These are phyloP conservation scores for Polia nebulosa DNA, from an alignment of 2,888 invertebrate species.

Conservation along the genomic window DNA sequence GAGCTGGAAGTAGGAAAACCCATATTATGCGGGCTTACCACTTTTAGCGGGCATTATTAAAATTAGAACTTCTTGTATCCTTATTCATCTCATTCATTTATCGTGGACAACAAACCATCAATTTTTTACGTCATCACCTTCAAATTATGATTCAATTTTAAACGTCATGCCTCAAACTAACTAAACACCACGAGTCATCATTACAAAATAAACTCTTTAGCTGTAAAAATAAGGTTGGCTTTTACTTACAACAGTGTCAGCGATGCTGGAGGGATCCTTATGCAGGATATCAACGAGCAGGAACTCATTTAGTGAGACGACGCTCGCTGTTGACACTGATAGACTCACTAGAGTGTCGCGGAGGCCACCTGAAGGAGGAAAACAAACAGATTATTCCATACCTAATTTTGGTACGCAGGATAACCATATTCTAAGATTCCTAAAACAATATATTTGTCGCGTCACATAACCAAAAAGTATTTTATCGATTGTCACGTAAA, in stretches of 20 bases:
- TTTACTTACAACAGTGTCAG: constrained; percentile 85
- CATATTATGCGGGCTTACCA: too few species aligned
- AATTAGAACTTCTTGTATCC: background rate
- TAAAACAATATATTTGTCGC: too few species aligned
- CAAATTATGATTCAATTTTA: constrained; percentile 6
- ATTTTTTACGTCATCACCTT: background rate
- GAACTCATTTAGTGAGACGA: constrained; percentile 94
- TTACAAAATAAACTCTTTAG: constrained; percentile 37
- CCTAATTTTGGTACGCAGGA: background rate
- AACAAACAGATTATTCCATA: background rate
- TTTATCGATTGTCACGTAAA: too few species aligned
- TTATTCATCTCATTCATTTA: too few species aligned
- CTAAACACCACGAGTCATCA: background rate
- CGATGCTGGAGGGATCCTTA: constrained; percentile 90
- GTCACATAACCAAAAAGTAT: too few species aligned
- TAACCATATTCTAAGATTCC: too few species aligned
- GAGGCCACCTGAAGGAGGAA: constrained; percentile 77
- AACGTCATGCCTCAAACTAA: background rate
- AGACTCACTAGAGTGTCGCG: constrained; percentile 92
- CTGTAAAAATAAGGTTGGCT: constrained; percentile 22
- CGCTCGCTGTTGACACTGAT: constrained; percentile 92
- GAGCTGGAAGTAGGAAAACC: background rate
- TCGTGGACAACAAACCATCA: too few species aligned
- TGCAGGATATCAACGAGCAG: constrained; percentile 96
- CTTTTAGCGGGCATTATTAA: background rate